phyloP scores from a whole-genome alignment of 2,113 vertebrate genomes.

The Microcebus griseorufus region DNA sequence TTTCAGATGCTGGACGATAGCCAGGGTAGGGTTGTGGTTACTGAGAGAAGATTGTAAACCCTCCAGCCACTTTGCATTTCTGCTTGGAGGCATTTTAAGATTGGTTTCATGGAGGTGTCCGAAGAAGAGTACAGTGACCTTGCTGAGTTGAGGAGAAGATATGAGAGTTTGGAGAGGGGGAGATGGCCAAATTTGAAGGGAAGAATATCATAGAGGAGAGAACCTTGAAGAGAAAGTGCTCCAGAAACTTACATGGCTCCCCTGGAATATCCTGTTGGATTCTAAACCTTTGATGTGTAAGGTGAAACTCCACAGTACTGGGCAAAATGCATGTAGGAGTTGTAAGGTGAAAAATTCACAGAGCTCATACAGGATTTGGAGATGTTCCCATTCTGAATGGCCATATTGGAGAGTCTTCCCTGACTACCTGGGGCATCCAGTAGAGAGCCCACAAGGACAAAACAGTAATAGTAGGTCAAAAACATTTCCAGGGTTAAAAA shows the following conservation, averaged over 20 bases:
- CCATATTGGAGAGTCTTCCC: not conserved
- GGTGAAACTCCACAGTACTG: not conserved
- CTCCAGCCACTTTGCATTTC: not conserved
- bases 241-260: not conserved
- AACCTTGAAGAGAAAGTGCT: not conserved
- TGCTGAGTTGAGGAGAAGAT: not conserved
- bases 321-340: not conserved
- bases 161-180: not conserved
- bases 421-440: not conserved
- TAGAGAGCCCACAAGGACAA: not conserved
- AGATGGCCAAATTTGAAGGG: not conserved
- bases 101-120: not conserved
- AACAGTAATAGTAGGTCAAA: no score
- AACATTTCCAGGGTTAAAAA: not conserved
- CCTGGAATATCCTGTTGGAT: not conserved
- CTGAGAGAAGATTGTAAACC: not conserved
- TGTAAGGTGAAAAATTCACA: not conserved
- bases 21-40: not conserved
- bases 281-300: not conserved
- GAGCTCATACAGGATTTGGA: not conserved
- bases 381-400: not conserved
- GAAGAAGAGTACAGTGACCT: not conserved
- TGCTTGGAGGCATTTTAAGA: not conserved
- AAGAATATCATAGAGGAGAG: not conserved
- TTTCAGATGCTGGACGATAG: not conserved